Conservation (phyloP, 2,113 vertebrate genomes). For the Bos taurus region DNA sequence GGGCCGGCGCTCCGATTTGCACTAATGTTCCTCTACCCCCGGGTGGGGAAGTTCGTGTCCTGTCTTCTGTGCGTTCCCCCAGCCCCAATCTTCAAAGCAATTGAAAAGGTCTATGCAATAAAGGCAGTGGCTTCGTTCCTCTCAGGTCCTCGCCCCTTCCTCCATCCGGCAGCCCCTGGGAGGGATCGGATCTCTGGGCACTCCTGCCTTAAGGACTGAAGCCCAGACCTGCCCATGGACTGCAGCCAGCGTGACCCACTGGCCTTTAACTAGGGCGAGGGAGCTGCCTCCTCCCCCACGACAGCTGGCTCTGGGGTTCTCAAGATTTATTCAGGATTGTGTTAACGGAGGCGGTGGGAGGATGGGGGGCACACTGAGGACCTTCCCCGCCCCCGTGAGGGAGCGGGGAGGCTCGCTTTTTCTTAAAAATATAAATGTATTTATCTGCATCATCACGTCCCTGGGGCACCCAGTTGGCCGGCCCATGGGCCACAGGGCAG, state of each 20-base stretch:
- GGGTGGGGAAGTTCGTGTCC: neutral
- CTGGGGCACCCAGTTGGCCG: constrained; percentile 49
- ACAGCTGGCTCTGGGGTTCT: constrained; percentile 68
- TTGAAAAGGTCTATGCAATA: constrained; percentile 76
- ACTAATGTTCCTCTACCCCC: neutral
- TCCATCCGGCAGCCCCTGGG: neutral
- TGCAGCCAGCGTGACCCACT: neutral
- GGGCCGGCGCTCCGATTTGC: constrained; percentile 17
- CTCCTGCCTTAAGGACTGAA: neutral
- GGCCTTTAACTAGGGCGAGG: neutral
- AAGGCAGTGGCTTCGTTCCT: constrained; percentile 53
- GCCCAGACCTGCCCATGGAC: neutral
- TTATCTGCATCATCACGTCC: constrained; percentile 62
- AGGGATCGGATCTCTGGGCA: neutral
- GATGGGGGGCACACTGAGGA: constrained; percentile 15
- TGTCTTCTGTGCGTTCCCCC: neutral
- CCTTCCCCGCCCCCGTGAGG: constrained; percentile 41
- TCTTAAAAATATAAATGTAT: constrained; percentile 79
- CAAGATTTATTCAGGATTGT: constrained; percentile 74
- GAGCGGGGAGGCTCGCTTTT: constrained; percentile 65
- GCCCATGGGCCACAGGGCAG: constrained; percentile 21
- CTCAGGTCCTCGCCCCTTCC: constrained; percentile 4
- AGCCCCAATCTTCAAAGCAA: constrained; percentile 56
- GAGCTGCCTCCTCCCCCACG: constrained; percentile 48
- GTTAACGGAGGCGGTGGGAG: constrained; percentile 48